phyloP scores from a whole-genome alignment of 2,797 vertebrate genomes.

The Periophthalmus magnuspinnatus region DNA sequence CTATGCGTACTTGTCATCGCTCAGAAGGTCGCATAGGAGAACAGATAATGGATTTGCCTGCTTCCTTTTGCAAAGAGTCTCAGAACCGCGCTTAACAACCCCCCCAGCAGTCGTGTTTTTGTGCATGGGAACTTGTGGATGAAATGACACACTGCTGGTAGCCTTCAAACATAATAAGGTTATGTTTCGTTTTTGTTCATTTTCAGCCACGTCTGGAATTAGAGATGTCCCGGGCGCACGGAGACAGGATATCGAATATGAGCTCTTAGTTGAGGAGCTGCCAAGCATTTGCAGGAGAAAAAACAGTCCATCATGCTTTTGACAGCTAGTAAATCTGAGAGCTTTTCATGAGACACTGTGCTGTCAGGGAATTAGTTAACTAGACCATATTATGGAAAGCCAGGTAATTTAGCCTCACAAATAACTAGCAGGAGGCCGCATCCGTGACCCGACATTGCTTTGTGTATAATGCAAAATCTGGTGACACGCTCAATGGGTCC shows the following conservation, averaged over 20 bases:
- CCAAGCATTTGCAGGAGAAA: conserved; percentile 56
- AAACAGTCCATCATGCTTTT: conserved; percentile 71
- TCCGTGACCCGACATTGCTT: conserved; percentile 83
- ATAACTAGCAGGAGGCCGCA: conserved; percentile 78
- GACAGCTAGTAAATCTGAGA: conserved; percentile 75
- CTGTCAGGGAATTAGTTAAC: conserved; percentile 83
- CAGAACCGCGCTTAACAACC: conserved; percentile 37
- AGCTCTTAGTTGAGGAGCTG: conserved; percentile 64
- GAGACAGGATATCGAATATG: conserved; percentile 69
- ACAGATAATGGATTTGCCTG: conserved; percentile 59
- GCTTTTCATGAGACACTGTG: conserved; percentile 58
- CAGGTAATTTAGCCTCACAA: conserved; percentile 81
- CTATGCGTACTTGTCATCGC: conserved; percentile 36
- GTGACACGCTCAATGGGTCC: conserved; percentile 83
- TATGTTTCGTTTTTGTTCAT: conserved; percentile 72
- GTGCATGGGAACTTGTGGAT: conserved; percentile 71
- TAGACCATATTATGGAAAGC: conserved; percentile 77
- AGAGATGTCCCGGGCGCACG: conserved; percentile 58
- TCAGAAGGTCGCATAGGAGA: conserved; percentile 42
- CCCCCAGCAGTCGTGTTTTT: conserved; percentile 36
- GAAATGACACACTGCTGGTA: conserved; percentile 75
- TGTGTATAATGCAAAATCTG: conserved; percentile 82
- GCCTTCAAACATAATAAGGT: conserved; percentile 74
- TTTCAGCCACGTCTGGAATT: conserved; percentile 68
- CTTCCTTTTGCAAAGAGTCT: conserved; percentile 40